Evolutionary conservation across 92 coral and sea anemone species (phyloP).

Genomic region (Zoanthus sansibaricus): DNA sequence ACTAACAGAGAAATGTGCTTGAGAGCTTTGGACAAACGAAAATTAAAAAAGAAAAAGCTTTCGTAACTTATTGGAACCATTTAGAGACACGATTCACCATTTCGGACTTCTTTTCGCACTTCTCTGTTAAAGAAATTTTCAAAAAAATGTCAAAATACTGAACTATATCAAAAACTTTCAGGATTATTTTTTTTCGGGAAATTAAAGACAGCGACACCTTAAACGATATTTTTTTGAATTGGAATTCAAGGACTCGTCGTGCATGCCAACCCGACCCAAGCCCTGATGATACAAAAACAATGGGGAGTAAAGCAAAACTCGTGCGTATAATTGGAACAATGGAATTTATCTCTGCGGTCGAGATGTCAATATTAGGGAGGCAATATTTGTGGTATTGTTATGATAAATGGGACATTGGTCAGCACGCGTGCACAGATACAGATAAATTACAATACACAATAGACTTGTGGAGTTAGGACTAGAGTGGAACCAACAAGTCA

Average conservation of each 20-base stretch:
- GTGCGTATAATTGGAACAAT: constrained; percentile 46
- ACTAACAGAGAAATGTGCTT: constrained; percentile 1
- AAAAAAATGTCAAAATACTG: too few species aligned
- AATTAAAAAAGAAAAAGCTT: background rate
- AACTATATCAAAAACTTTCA: too few species aligned
- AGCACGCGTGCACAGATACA: constrained; percentile 81
- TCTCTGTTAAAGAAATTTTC: too few species aligned
- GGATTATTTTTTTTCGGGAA: background rate
- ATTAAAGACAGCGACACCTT: background rate
- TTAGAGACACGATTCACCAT: background rate
- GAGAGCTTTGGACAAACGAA: background rate
- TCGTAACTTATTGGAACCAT: background rate
- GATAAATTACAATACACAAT: constrained; percentile 78
- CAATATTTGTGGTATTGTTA: constrained; percentile 68
- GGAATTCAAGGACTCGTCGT: background rate
- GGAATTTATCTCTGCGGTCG: constrained; percentile 25
- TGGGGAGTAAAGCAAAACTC: constrained; percentile 17
- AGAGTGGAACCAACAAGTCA: constrained; percentile 60
- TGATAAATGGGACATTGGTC: constrained; percentile 74
- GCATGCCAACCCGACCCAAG: constrained; percentile 35
- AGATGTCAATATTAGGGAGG: constrained; percentile 48
- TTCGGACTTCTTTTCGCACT: background rate
- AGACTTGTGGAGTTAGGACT: constrained; percentile 42
- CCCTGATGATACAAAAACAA: constrained; percentile 30
- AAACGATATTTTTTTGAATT: background rate